Evolutionary conservation across 2,113 vertebrate genomes (phyloP), one percentile per base, ranked within the genome.

Genomic region (Tragulus kanchil): DNA sequence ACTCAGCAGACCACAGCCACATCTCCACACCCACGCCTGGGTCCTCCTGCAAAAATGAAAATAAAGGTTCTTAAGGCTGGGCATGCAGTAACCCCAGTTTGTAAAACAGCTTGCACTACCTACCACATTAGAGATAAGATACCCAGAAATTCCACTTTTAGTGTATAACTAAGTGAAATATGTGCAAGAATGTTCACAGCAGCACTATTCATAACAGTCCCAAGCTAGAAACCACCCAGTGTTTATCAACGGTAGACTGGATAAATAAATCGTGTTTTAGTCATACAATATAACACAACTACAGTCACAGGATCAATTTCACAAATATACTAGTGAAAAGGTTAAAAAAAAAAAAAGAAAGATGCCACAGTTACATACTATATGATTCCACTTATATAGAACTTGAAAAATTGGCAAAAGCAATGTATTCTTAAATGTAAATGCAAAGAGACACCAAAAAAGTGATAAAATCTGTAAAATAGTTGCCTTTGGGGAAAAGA

Each of bases 21-120:
- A 0, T n/a, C 45, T 14, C 78, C 6, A 81, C 28, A 3, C 67
- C 59, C 16, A 3, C 0, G 1, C 15, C 31, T 21, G 67, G 52
- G 28, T 64, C 59, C 82, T 64, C 54, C 42, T n/a, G 58, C 69
- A 61, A 79, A 93, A 83, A 48, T 9, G 65, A 0, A 62, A n/a
- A 71, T 78, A 75, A 90, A 81, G 7, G 16, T 45, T 82, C 95
- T 94, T 85, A 54, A 67, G 59, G 67, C 12, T n/a, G 10, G 15
- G 21, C 71, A 75, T 89, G 58, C 21, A 82, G 25, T 62, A 26
- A 75, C 36, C 59, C 36, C 59, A 31, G 58, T 58, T 59, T 62
- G 56, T 61, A 67, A 81, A 82, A 56, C 1, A 86, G n/a, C 78
- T 52, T 48, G 31, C 56, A 12, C 50, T 58, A 45, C 9, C 59